These are phyloP conservation scores for Pristionchus mayeri DNA, from an alignment of 2,888 invertebrate species.

Conservation along the genomic window DNA sequence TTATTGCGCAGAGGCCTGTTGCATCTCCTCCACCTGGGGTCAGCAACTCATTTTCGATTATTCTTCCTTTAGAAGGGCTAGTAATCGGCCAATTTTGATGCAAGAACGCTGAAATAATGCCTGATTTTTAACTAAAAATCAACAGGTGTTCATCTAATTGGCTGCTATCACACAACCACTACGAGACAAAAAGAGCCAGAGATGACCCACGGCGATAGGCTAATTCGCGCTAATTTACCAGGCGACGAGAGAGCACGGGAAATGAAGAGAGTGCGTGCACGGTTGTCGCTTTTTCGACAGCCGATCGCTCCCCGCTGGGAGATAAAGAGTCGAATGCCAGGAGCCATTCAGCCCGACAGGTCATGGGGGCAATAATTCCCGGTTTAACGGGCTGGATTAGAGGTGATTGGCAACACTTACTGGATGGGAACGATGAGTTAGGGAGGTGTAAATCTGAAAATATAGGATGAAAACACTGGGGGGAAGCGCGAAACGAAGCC, in stretches of 20 bases:
- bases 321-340: not conserved
- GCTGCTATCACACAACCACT: not conserved
- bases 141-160: not conserved
- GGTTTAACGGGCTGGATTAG: not conserved
- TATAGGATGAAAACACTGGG: not conserved
- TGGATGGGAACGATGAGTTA: not conserved
- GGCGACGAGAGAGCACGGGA: not conserved
- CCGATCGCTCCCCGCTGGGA: not conserved
- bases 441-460: not conserved
- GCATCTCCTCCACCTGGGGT: not conserved
- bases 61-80: no score
- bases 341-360: not conserved
- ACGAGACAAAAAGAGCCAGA: not conserved
- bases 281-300: conserved; percentile 4
- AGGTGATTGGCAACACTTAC: not conserved
- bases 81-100: no score
- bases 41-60: not conserved
- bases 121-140: no score
- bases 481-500: not conserved
- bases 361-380: not conserved
- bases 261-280: not conserved
- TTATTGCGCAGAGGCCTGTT: not conserved
- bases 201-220: not conserved
- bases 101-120: no score
- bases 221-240: not conserved